Evolutionary conservation across 2,797 vertebrate species (phyloP), one percentile per base, ranked within the genome.

Genomic region (Apodemus agrarius): DNA sequence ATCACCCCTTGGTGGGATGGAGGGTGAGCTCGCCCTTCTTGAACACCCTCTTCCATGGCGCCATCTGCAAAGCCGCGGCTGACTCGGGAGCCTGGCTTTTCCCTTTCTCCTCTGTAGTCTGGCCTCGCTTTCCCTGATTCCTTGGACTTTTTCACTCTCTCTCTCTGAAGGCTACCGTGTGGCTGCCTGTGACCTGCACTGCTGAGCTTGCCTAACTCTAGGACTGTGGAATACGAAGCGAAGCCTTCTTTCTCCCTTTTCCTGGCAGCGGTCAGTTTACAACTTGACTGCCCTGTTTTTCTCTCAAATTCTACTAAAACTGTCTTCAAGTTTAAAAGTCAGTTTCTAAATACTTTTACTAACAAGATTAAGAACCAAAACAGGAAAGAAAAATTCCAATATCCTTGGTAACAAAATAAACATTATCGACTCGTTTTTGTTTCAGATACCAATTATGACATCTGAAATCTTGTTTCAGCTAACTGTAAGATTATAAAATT

Each of bases 401-500:
- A 3, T 74, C n/a, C 52, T 85, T 40, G 29, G 11, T 75, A 59
- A 82, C 24, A 67, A 96, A 96, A 37, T 65, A 69, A 84, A 26
- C 11, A 94, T 67, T 79, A 86, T 4, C 3, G 40, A 85, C 22
- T n/a, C 57, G 90, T 87, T 43, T 75, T 89, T 87, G 94, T 93
- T 86, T 91, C 76, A 94, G 17, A 78, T 88, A 84, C 84, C 89
- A 84, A 82, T 89, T 76, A 84, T 34, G 17, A 95, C 43, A 96
- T 85, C 69, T 40, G 96, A 43, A 69, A 94, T 96, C 88, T 43
- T 61, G 12, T 87, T 97, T 96, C 97, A 96, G 86, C 37, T 93
- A 90, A 9, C 0, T 43, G 40, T 76, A 65, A 95, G 65, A 96
- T 97, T 97, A 85, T 96, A 98, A 98, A 98, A 98, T 97, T 96